phyloP scores from a whole-genome alignment of 2,888 invertebrate genomes.

The Aporophyla lueneburgensis region DNA sequence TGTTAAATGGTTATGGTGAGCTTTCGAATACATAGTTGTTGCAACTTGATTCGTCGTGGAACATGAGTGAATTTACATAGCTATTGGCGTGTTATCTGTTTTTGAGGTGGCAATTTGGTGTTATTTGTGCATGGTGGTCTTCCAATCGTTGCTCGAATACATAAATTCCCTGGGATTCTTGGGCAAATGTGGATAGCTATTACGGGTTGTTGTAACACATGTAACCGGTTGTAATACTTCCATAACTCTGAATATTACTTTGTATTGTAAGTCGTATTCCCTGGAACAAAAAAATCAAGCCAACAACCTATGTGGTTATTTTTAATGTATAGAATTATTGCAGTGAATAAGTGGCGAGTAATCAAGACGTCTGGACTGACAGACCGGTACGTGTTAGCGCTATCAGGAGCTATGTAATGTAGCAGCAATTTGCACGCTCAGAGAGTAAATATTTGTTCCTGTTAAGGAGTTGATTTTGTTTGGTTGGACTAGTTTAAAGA shows the following conservation, averaged over 20 bases:
- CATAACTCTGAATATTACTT: neutral
- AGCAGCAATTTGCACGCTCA: slow-evolving; percentile 51
- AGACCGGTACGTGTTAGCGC: slow-evolving; percentile 60
- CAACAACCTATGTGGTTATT: slow-evolving; percentile 7
- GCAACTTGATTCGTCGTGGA: slow-evolving; percentile 23
- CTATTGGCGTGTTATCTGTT: neutral
- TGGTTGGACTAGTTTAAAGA: slow-evolving; percentile 36
- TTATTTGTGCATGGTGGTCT: slow-evolving; percentile 12
- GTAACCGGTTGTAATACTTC: neutral
- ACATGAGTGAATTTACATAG: slow-evolving; percentile 36
- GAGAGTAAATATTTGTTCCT: slow-evolving; percentile 51
- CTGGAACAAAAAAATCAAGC: slow-evolving; percentile 9
- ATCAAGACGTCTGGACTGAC: slow-evolving; percentile 63
- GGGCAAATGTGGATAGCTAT: neutral
- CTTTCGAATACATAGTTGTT: slow-evolving; percentile 63
- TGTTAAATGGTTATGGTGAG: slow-evolving; percentile 53
- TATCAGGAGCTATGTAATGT: slow-evolving; percentile 58
- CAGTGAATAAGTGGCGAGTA: slow-evolving; percentile 48
- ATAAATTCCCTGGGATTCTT: neutral
- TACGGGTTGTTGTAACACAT: neutral
- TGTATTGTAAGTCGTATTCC: neutral
- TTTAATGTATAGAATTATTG: slow-evolving; percentile 22
- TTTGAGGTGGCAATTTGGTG: neutral
- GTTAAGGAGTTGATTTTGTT: slow-evolving; percentile 54
- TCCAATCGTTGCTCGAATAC: neutral